Conservation (phyloP, 2,797 vertebrate species). For the Gallirallus australis region DNA sequence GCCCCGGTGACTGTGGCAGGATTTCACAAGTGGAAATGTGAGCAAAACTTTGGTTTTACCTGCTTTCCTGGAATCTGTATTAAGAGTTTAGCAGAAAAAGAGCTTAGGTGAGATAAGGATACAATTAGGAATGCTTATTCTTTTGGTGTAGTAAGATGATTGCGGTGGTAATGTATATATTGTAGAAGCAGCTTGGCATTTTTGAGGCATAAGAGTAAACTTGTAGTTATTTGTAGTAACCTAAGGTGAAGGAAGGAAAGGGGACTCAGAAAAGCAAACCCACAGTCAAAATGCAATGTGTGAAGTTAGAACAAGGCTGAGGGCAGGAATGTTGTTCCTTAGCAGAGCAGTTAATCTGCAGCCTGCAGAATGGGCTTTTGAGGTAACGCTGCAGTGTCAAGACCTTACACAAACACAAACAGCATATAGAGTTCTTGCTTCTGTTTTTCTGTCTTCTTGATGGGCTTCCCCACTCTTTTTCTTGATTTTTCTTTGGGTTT, state of each 20-base stretch:
- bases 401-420: not conserved
- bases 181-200: not conserved
- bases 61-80: not conserved
- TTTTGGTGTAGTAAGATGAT: not conserved
- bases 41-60: not conserved
- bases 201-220: not conserved
- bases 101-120: not conserved
- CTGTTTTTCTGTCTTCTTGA: not conserved
- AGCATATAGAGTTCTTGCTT: not conserved
- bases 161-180: not conserved
- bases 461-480: not conserved
- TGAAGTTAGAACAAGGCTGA: not conserved
- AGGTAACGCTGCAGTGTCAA: not conserved
- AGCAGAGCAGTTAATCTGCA: not conserved
- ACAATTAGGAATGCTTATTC: not conserved
- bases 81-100: not conserved
- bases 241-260: not conserved
- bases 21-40: not conserved
- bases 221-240: not conserved
- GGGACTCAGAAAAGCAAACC: not conserved
- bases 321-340: not conserved
- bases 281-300: not conserved
- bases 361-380: not conserved
- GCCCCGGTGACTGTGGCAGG: not conserved
- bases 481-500: not conserved